These are phyloP conservation scores for Canis aureus DNA, from an alignment of 2,113 vertebrate species.

Conservation along the genomic window DNA sequence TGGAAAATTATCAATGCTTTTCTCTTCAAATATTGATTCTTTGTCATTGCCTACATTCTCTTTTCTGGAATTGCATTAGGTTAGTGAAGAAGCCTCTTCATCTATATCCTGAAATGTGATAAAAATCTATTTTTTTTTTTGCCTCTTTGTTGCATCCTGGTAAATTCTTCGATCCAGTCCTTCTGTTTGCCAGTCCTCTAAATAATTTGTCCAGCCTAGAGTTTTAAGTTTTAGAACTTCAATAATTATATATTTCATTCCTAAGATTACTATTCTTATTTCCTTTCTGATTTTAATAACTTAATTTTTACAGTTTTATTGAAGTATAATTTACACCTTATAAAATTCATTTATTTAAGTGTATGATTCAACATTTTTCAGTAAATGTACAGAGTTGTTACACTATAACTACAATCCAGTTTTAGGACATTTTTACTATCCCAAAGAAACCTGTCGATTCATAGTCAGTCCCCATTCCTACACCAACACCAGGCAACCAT, in stretches of 20 bases:
- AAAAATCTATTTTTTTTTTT: not conserved
- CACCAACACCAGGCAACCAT: not conserved
- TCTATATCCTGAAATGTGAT: not conserved
- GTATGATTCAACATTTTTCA: not conserved
- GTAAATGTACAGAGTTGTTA: not conserved
- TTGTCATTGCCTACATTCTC: not conserved
- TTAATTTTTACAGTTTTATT: conserved; percentile 5
- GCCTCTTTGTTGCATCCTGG: not conserved
- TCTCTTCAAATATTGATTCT: not conserved
- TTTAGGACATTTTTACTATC: not conserved
- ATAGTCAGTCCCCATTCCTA: not conserved
- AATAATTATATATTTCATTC: not conserved
- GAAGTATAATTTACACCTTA: not conserved
- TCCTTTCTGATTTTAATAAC: conserved; percentile 19
- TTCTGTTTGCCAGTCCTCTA: not conserved
- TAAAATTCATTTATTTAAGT: not conserved
- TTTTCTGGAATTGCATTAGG: not conserved
- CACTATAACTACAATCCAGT: not conserved
- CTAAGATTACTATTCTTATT: not conserved
- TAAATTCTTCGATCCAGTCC: not conserved
- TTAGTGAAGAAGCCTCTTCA: not conserved
- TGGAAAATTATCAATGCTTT: conserved; percentile 19
- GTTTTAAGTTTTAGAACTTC: conserved; percentile 18
- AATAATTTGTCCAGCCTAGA: not conserved
- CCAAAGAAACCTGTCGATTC: not conserved